Conservation (phyloP, 2,888 invertebrate genomes). For the Hemistola chrysoprasaria region DNA sequence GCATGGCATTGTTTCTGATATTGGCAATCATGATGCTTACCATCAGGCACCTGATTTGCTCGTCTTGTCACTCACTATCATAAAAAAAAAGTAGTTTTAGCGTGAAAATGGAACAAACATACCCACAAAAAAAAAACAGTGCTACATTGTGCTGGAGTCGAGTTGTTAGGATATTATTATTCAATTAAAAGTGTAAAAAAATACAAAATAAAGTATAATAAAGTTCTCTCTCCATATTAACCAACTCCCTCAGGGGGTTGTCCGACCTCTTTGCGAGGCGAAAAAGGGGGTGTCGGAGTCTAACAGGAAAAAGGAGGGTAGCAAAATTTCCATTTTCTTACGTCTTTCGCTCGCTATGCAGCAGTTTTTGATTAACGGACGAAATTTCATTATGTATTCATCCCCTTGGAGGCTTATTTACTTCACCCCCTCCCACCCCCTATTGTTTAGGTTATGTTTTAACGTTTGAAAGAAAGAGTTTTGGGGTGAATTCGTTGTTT, state of each 20-base stretch:
- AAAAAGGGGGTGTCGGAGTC: slow-evolving; percentile 60
- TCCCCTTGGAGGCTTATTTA: slow-evolving; percentile 54
- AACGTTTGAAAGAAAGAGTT: slow-evolving; percentile 16
- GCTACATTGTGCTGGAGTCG: too few relatives aligned
- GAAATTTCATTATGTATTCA: slow-evolving; percentile 80
- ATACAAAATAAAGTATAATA: slow-evolving; percentile 5
- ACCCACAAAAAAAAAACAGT: too few relatives aligned
- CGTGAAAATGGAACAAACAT: too few relatives aligned
- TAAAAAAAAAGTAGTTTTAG: too few relatives aligned
- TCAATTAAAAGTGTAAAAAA: background rate
- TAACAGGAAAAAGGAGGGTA: slow-evolving; percentile 82
- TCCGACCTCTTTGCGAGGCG: slow-evolving; percentile 68
- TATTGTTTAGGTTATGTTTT: slow-evolving; percentile 28
- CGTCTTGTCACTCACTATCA: too few relatives aligned
- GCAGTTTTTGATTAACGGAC: slow-evolving; percentile 82
- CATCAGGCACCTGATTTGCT: too few relatives aligned
- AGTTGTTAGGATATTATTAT: too few relatives aligned
- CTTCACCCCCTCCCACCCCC: slow-evolving; percentile 21
- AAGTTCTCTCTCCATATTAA: slow-evolving; percentile 47
- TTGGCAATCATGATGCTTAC: too few relatives aligned
- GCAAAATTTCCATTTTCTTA: slow-evolving; percentile 82
- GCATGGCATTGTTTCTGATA: too few relatives aligned
- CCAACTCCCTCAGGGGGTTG: slow-evolving; percentile 46
- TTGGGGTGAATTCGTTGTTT: slow-evolving; percentile 8
- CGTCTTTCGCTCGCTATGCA: slow-evolving; percentile 76